Evolutionary conservation across 37 sponge, comb jelly and placozoan species (phyloP), one percentile per base, ranked within the genome.

Genomic region (Bolinopsis microptera): DNA sequence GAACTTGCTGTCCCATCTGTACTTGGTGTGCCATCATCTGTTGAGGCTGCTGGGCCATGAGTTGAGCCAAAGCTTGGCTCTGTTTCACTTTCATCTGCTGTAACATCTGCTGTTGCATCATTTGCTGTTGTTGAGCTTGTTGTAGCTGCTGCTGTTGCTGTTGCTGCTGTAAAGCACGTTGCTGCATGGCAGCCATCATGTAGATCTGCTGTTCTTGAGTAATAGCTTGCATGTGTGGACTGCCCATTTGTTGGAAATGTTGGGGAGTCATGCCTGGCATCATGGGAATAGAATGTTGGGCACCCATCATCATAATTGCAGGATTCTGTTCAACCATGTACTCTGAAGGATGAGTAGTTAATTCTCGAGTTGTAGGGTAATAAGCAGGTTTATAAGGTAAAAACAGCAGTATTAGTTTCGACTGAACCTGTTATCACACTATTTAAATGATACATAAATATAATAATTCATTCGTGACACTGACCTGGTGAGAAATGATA

Each of bases 151-250:
- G 74, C 21, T 70, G 74, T n/a, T 70, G 74, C 5, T 70, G 74
- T n/a, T 70, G 74, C 2, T 70, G 74, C 30, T 70, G 35, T 1
- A 77, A 34, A 5, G 35, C 32, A 5, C 13, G 61, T 77, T 77
- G 80, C 37, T 77, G 33, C 80, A 77, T 77, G 1, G 80, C 27
- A 9, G 32, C 27, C 37, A 77, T 27, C 80, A 77, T 77, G 5
- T 34, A 22, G n/a, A n/a, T n/a, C 9, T 77, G 80, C 80, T 77
- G 80, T 77, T 77, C 80, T 8, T 34, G 80, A 32, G 80, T 77
- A n/a, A n/a, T n/a, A n/a, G n/a, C n/a, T n/a, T n/a, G n/a, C 80
- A 77, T 77, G 18, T 77, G 80, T 33, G 80, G 80, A 5, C 18
- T 27, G 80, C 33, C 1, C 35, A 48, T 48, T 48, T 5, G 61